Base-by-base conservation (phyloP, 1,140 invertebrate genomes). In the Drosophila azteca region DNA sequence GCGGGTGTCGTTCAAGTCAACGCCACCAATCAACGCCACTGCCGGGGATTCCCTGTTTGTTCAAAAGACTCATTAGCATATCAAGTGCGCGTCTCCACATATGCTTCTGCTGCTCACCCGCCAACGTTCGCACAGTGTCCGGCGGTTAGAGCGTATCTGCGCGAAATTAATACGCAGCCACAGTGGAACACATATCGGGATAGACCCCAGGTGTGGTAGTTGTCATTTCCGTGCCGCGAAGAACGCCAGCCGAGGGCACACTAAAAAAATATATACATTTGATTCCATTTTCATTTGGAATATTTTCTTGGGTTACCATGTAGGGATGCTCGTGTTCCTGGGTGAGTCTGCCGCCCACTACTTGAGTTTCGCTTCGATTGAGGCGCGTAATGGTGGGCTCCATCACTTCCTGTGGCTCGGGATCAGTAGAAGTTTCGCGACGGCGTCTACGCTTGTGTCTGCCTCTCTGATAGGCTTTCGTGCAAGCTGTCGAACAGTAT, bases 191-290 rank as follows among this genome's bases (percentile, higher is more conserved):
- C 13, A 49, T 77, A 77, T 35, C 57, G 9, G 20, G 55, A 41
- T 2, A 13, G 49, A 11, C 31, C 46, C 4, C 39, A 49, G 15
- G 39, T 41, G 11, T 50, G 20, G 6, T 8, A 2, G 24, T 48
- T 43, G 55, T 6, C 55, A 74, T 31, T 41, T 55, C 1, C 51
- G n/a, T 3, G 43, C 46, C 46, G 45, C 17, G 52, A 39, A 0
- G 72, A 51, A 6, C 48, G 73, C 72, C 79, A 80, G 15, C 79
- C 79, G 24, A 81, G 54, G n/a, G 79, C 79, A 35, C 79, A 80
- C 79, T 81, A 29, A 15, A 71, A n/a, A 43, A 20, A 54, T 48
- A 17, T 24, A 45, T 9, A 46, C 24, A 26, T 49, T n/a, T 26
- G 11, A n/a, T 51, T 31, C 6, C 7, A 45, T 17, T 17, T 45